Evolutionary conservation across 2,888 invertebrate genomes (phyloP).

Genomic region (Blera fallax): DNA sequence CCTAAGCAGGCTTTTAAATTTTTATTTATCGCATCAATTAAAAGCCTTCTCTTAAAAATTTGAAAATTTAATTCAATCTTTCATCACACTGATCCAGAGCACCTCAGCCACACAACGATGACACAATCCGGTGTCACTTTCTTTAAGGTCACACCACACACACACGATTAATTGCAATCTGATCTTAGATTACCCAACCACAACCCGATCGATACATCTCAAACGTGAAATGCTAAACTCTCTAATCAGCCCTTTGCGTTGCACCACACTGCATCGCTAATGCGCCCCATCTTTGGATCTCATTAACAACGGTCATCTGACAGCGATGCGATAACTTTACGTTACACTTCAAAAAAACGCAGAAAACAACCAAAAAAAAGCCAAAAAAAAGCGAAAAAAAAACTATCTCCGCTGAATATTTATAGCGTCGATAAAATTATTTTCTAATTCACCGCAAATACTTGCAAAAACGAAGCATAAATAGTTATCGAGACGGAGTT

Average conservation of each 20-base stretch:
- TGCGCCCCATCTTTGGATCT: not conserved
- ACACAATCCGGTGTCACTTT: not conserved
- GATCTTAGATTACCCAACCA: not conserved
- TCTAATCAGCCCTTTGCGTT: not conserved
- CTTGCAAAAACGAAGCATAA: not conserved
- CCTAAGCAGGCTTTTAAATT: too few species aligned
- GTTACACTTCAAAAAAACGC: not conserved
- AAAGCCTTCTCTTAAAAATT: not conserved
- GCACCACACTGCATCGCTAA: not conserved
- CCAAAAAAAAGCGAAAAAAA: too few species aligned
- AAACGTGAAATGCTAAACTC: not conserved
- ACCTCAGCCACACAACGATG: not conserved
- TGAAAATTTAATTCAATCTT: constrained; percentile 1
- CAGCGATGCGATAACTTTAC: not conserved
- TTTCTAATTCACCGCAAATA: constrained; percentile 15
- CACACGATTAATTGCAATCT: not conserved
- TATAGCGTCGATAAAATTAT: not conserved
- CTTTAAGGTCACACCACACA: not conserved
- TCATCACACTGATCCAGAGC: not conserved
- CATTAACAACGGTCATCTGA: not conserved
- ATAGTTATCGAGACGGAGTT: not conserved
- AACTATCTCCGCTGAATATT: constrained; percentile 22
- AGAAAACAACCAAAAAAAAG: too few species aligned
- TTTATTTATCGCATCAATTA: constrained; percentile 6
- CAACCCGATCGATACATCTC: not conserved